phyloP scores from a whole-genome alignment of 2,888 invertebrate species.

The Pheosia tremula region DNA sequence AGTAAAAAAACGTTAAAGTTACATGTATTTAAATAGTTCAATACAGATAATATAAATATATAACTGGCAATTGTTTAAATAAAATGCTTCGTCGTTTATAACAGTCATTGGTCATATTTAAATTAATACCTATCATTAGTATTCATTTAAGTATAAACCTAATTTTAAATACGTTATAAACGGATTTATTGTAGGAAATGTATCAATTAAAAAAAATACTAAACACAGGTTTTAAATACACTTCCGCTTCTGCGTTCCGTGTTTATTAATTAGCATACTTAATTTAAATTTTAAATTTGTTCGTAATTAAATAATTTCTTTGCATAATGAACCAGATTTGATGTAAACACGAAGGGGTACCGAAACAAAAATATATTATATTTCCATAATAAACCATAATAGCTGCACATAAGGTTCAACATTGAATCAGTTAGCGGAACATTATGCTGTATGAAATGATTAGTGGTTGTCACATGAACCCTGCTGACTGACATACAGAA shows the following conservation, averaged over 20 bases:
- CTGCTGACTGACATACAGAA: constrained; percentile 49
- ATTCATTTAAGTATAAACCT: too few relatives aligned
- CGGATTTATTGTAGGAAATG: too few relatives aligned
- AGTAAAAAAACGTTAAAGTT: too few relatives aligned
- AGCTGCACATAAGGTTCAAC: constrained; percentile 1
- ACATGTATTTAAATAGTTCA: too few relatives aligned
- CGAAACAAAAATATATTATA: constrained; percentile 5
- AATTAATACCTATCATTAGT: too few relatives aligned
- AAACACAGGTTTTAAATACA: constrained; percentile 18
- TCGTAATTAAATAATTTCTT: constrained; percentile 44
- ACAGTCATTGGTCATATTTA: too few relatives aligned
- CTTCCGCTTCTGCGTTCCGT: constrained; percentile 25
- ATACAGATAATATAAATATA: too few relatives aligned
- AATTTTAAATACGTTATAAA: too few relatives aligned
- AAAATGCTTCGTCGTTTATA: too few relatives aligned
- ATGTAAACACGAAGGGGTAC: constrained; percentile 32
- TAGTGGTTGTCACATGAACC: constrained; percentile 50
- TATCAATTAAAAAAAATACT: neutral
- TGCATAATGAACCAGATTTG: constrained; percentile 41
- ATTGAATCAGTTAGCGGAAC: constrained; percentile 1
- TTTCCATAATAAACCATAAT: constrained; percentile 8
- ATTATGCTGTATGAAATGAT: constrained; percentile 37
- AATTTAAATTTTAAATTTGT: constrained; percentile 40
- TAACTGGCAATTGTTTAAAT: too few relatives aligned
- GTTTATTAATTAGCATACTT: constrained; percentile 25